Evolutionary conservation across 2,888 invertebrate species (phyloP), one percentile per base, ranked within the genome.

Genomic region (Tetranychus truncatus): DNA sequence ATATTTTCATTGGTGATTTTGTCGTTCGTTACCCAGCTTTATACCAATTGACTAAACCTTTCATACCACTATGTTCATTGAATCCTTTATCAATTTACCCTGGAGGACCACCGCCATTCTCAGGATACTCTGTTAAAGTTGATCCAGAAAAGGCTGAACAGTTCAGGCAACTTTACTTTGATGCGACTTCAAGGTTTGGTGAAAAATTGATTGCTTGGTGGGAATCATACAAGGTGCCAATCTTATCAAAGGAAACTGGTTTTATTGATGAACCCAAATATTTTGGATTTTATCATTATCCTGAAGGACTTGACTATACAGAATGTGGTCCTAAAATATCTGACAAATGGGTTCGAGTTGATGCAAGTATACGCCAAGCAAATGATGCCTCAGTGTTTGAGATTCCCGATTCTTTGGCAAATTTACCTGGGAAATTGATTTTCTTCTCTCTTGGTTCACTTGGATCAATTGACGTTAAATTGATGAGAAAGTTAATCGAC

Each of bases 401-500:
- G 45, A 18, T 77, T 24, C 75, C 77, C 1, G 74, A 73, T 44
- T 69, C 73, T 5, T n/a, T 76, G 15, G 24, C 24, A 45, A 45
- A 66, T 24, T 65, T 20, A 71, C 18, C 20, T 4, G 75, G 74
- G n/a, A 76, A 76, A 72, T 44, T 76, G 9, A 71, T 76, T 21
- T 76, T 67, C 21, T 69, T 76, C 21, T 76, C 76, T 6, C 73
- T 76, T 74, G 76, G 76, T 2, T 75, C 75, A n/a, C 45, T 76
- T 65, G 76, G 75, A 2, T 67, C 72, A n/a, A 67, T 9, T 65
- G 71, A 75, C n/a, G 34, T 76, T 6, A 55, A 73, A 1, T 72
- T 76, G n/a, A 76, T 76, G 76, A 74, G 73, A 71, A 20, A 75
- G 44, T 46, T 76, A 24, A 24, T 75, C 3, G 6, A 45, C 6